These are phyloP conservation scores for Nannobrachium achirus DNA, from an alignment of 2,113 vertebrate species.

Conservation along the genomic window DNA sequence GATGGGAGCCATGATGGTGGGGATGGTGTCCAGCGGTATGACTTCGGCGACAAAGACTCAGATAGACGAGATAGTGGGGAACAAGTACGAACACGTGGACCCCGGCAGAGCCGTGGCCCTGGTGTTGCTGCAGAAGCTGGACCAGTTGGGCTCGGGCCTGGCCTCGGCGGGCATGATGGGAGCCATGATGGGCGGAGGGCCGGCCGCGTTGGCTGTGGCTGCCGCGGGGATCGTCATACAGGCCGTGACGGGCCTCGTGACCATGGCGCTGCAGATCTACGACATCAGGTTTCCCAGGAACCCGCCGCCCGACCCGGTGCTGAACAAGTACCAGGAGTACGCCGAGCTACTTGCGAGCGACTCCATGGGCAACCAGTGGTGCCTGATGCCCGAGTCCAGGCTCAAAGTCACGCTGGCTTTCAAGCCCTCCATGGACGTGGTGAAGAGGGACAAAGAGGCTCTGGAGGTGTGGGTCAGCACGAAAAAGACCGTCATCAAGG, in stretches of 20 bases:
- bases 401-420: conserved; percentile 1
- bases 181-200: conserved; percentile 4
- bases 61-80: neutral
- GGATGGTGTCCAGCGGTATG: neutral
- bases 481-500: neutral
- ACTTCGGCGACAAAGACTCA: neutral
- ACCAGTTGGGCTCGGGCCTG: neutral
- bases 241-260: neutral
- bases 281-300: conserved; percentile 4
- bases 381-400: neutral
- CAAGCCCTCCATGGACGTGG: neutral
- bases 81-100: conserved; percentile 1
- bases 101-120: neutral
- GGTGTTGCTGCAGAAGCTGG: neutral
- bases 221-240: conserved; percentile 1
- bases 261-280: conserved; percentile 2
- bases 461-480: neutral
- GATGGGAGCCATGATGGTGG: conserved; percentile 3
- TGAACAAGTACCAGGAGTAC: conserved; percentile 1
- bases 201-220: neutral
- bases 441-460: neutral
- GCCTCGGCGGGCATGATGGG: conserved; percentile 1
- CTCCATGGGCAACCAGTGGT: neutral
- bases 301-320: neutral
- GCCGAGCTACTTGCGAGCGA: neutral